Percentiles rank a stretch among this genome's conserved stretches.
Conservation (phyloP, 2,113 vertebrate species). For the Seriola rivoliana region DNA sequence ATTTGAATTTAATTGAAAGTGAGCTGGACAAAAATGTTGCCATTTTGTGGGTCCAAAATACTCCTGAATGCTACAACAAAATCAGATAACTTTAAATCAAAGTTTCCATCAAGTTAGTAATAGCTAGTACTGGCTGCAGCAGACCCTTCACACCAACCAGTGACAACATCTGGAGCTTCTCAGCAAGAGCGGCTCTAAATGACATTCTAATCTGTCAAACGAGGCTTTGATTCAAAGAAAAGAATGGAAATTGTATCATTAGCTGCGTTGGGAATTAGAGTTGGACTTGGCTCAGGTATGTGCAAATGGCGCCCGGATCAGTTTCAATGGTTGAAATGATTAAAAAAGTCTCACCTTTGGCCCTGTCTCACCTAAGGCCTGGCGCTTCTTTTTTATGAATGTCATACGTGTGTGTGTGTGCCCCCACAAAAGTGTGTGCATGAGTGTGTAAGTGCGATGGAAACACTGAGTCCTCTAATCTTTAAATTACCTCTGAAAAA, state of each 20-base stretch:
- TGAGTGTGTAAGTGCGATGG: conserved; percentile 71
- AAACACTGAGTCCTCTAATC: conserved; percentile 83
- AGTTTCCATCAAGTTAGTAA: conserved; percentile 17
- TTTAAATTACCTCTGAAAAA: conserved; percentile 83
- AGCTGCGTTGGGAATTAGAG: conserved; percentile 43
- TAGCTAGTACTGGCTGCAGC: conserved; percentile 1
- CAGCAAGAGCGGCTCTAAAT: conserved; percentile 59
- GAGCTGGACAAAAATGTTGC: neutral
- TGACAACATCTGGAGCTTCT: conserved; percentile 65
- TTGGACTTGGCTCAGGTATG: conserved; percentile 58
- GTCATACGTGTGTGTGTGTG: conserved; percentile 35
- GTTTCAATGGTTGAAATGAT: conserved; percentile 68
- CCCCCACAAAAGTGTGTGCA: conserved; percentile 38
- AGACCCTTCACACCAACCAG: conserved; percentile 40
- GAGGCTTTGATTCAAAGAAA: conserved; percentile 45
- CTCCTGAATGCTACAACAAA: neutral
- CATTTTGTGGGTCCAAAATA: neutral
- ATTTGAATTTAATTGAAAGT: neutral
- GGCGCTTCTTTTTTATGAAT: conserved; percentile 47
- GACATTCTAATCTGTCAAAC: conserved; percentile 69
- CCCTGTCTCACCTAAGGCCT: conserved; percentile 55
- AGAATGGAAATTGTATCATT: conserved; percentile 64
- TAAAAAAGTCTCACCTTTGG: conserved; percentile 79
- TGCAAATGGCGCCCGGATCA: conserved; percentile 59
- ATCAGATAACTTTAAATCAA: neutral